A percentile compares a stretch with the other conserved stretches of the same genome.
phyloP scores from a whole-genome alignment of 2,113 vertebrate genomes.

The Isichthys henryi region DNA sequence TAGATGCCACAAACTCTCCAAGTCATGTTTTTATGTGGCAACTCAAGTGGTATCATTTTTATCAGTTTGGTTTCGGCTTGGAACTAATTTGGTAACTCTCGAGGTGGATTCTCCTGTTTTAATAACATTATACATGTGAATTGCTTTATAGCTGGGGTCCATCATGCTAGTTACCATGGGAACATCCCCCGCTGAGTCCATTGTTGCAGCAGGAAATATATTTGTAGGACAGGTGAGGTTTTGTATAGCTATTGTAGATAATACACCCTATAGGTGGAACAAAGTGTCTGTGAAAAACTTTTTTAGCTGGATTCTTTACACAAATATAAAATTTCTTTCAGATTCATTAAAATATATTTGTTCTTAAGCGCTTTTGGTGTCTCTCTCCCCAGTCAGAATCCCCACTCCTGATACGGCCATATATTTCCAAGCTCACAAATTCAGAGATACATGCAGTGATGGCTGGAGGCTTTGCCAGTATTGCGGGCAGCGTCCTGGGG shows the following conservation, averaged over 20 bases:
- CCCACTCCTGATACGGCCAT: constrained; percentile 68
- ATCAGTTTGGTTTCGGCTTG: background rate
- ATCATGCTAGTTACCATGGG: constrained; percentile 72
- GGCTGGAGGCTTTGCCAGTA: constrained; percentile 74
- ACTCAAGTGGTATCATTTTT: background rate
- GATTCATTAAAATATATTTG: background rate
- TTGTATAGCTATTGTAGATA: constrained; percentile 4
- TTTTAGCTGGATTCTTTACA: background rate
- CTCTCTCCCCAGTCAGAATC: constrained; percentile 63
- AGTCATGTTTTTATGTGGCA: background rate
- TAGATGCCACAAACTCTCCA: background rate
- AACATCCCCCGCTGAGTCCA: constrained; percentile 73
- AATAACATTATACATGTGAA: background rate
- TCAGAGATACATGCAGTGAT: constrained; percentile 81
- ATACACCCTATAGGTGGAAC: background rate
- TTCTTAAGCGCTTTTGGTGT: background rate
- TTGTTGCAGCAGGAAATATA: constrained; percentile 78
- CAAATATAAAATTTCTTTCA: background rate
- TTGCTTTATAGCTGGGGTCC: constrained; percentile 67
- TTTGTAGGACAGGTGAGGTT: constrained; percentile 74
- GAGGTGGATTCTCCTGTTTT: background rate
- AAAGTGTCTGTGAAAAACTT: background rate
- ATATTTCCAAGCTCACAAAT: constrained; percentile 60
- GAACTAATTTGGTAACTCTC: background rate
- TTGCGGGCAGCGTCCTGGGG: constrained; percentile 73